phyloP scores from a whole-genome alignment of 2,888 invertebrate genomes.

The Coremacera marginata region DNA sequence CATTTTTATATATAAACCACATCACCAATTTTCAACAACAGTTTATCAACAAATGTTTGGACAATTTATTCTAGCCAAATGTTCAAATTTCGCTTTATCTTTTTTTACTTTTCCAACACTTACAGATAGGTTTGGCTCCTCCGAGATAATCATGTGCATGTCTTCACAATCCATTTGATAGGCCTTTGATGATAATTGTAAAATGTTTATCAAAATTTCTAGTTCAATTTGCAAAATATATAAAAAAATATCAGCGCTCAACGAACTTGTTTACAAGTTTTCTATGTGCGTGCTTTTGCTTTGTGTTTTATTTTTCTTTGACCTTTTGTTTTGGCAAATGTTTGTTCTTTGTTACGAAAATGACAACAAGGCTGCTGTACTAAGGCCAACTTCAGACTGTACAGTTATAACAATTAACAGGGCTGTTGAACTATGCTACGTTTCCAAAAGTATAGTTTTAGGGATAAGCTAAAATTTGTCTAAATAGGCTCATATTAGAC shows the following conservation, averaged over 20 bases:
- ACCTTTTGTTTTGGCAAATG: not conserved
- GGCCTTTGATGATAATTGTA: not conserved
- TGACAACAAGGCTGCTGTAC: not conserved
- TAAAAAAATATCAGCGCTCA: not conserved
- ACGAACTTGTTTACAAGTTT: not conserved
- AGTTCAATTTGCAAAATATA: not conserved
- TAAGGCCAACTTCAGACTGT: not conserved
- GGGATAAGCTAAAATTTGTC: too few relatives aligned
- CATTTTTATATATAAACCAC: too few relatives aligned
- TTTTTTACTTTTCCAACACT: conserved; percentile 42
- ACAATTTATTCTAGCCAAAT: not conserved
- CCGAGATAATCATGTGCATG: conserved; percentile 64
- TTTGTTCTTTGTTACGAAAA: not conserved
- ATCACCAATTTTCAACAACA: too few relatives aligned
- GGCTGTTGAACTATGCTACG: too few relatives aligned
- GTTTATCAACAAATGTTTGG: not conserved
- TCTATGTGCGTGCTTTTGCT: not conserved
- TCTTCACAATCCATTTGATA: conserved; percentile 66
- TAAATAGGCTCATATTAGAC: too few relatives aligned
- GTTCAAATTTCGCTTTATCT: not conserved
- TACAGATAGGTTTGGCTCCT: conserved; percentile 64
- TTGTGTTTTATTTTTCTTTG: not conserved
- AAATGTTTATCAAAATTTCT: not conserved
- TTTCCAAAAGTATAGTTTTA: too few relatives aligned
- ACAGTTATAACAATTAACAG: too few relatives aligned